Evolutionary conservation across 1,140 invertebrate genomes (phyloP), one percentile per base, ranked within the genome.

Genomic region (Cherax quadricarinatus): DNA sequence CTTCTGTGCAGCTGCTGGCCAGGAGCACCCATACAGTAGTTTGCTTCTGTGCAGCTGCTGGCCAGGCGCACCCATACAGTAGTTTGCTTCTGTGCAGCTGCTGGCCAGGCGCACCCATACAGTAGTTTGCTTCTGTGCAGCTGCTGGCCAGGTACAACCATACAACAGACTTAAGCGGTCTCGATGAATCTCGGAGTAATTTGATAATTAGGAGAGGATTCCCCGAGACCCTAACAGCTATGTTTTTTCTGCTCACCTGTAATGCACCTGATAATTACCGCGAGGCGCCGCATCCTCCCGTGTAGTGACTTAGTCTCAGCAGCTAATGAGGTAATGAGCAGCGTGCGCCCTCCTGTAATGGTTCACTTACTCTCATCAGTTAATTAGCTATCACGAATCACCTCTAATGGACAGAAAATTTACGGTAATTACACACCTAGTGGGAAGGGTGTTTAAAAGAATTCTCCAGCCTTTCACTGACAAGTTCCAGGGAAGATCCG

Each of bases 191-290:
- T 21, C n/a, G 24, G 41, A 62, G 12, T 62, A 84, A 84, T 85
- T 24, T 10, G 53, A 70, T 85, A 70, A 85, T 85, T 85, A 66
- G 12, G 48, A 57, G 30, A 14, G 48, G 24, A 18, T 70, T 70
- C 83, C 60, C 14, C 83, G 18, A n/a, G 53, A 41, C 62, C 60
- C 48, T 48, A 12, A 51, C 79, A 16, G 4, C 48, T 24, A 18
- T 53, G 21, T 53, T 49, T 85, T 48, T 30, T n/a, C 53, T 85
- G 14, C n/a, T 62, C 51, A n/a, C 83, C n/a, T 49, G 24, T 70
- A 85, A 85, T 85, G 24, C 60, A 70, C 83, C 83, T 85, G 60
- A 48, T 85, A 70, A 70, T 85, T 85, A 85, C 10, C 57, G 48
- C 30, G 60, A 24, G 30, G 16, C 12, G 5, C 16, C 62, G 21